A percentile compares a stretch with the other conserved stretches of the same genome.
These are phyloP conservation scores for Galemys pyrenaicus DNA, from an alignment of 2,113 vertebrate species.

Conservation along the genomic window DNA sequence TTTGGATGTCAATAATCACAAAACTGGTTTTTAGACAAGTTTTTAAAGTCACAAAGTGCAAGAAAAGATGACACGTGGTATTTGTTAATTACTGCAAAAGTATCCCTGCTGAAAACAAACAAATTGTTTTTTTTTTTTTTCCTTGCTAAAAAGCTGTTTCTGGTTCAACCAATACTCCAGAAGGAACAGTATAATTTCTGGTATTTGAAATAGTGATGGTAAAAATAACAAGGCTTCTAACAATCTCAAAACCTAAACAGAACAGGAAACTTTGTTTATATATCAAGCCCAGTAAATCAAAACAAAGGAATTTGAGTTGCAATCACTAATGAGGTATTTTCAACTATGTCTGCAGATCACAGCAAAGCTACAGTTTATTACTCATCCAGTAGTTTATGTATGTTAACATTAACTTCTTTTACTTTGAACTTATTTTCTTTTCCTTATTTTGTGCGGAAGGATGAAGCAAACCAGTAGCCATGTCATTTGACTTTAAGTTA, in stretches of 20 bases:
- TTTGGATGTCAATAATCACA: not conserved
- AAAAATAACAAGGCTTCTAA: not conserved
- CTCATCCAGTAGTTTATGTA: not conserved
- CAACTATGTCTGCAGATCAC: not conserved
- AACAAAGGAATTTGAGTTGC: not conserved
- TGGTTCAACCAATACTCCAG: not conserved
- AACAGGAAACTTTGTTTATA: not conserved
- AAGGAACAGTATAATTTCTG: not conserved
- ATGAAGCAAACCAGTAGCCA: not conserved
- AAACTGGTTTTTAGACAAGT: not conserved
- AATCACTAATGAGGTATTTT: not conserved
- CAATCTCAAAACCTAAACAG: not conserved
- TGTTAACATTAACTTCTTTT: not conserved
- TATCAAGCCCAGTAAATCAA: not conserved
- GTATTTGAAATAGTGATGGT: not conserved
- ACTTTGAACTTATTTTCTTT: not conserved
- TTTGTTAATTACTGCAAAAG: not conserved
- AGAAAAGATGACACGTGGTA: not conserved
- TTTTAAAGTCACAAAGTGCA: not conserved
- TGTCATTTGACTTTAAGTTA: not conserved
- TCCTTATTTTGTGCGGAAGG: not conserved
- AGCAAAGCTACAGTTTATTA: not conserved
- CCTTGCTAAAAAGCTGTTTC: not conserved
- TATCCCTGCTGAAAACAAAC: too few species aligned
- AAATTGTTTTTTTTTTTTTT: too few species aligned